Evolutionary conservation across 2,888 invertebrate species (phyloP), one percentile per base, ranked within the genome.

Genomic region (Synanthedon myopaeformis): DNA sequence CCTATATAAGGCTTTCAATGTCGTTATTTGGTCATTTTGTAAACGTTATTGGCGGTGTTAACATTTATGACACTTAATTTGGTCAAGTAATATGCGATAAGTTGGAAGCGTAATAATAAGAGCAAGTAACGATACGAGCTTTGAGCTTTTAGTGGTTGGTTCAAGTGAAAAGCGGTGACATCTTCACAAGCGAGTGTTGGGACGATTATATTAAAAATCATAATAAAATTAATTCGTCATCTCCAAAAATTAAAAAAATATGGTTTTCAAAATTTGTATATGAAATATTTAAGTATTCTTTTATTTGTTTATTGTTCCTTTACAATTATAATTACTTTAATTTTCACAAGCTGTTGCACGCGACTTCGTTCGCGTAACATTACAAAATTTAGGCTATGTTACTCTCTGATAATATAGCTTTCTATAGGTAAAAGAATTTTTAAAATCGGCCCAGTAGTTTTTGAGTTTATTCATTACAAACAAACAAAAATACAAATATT

Each of bases 41-140:
- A 74, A 82, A 73, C 76, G 71, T 79, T 76, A 79, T 70, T 72
- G 70, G 60, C 59, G 59, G 59, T 69, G 75, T 83, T 83, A 82
- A 84, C 74, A 68, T 81, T 86, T 84, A 86, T 78, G 82, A 79
- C 80, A 78, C 77, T 78, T 84, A 86, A 86, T 85, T 83, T 80
- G 75, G 72, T 66, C 67, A 73, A 67, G 68, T 75, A 74, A 72
- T 69, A 72, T 67, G 62, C 61, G 66, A 66, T 66, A 68, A 68
- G 67, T 72, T 72, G 73, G 82, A 78, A 81, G 80, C 78, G 69
- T 72, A 63, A 72, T 76, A 74, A 79, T 79, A 76, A 75, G 71
- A 72, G 72, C 76, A 62, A 69, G 69, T 68, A 75, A 74, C 71
- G 74, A 77, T 70, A 70, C 67, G 70, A 62, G 78, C 76, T 78